These are phyloP conservation scores for Ernsta delagoae DNA, from an alignment of 2,888 invertebrate species.

Conservation along the genomic window DNA sequence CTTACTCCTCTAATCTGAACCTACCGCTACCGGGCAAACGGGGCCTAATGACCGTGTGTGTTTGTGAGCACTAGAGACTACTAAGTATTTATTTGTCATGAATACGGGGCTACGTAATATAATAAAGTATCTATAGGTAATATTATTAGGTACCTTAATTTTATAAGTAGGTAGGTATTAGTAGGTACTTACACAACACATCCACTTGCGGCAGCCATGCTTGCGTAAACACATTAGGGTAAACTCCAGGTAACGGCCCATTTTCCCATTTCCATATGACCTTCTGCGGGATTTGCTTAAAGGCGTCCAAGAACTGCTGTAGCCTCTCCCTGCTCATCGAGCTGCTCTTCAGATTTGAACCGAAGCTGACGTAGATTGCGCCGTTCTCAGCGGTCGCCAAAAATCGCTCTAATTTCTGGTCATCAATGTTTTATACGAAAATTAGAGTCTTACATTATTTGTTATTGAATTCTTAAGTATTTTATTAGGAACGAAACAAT, in stretches of 20 bases:
- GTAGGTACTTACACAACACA: conserved; percentile 85
- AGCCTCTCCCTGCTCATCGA: conserved; percentile 85
- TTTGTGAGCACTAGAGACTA: no score
- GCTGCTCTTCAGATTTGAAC: conserved; percentile 88
- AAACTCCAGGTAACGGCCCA: conserved; percentile 77
- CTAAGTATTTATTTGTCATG: no score
- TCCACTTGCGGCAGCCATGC: conserved; percentile 89
- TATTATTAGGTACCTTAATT: no score
- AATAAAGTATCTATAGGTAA: no score
- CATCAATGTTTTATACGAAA: background rate
- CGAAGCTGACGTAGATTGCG: conserved; percentile 90
- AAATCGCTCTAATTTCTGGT: conserved; percentile 85
- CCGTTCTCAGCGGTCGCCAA: conserved; percentile 86
- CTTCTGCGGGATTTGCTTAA: conserved; percentile 86
- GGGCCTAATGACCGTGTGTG: no score
- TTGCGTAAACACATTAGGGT: conserved; percentile 85
- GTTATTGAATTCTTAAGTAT: no score
- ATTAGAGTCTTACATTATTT: no score
- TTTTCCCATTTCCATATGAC: conserved; percentile 91
- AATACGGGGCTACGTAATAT: no score
- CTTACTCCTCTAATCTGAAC: no score
- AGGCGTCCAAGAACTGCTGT: conserved; percentile 84
- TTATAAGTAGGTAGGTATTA: no score
- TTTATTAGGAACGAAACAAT: no score
- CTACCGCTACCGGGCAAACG: no score